Conservation (phyloP, 2,888 invertebrate species). For the Ormyrus nitidulus region DNA sequence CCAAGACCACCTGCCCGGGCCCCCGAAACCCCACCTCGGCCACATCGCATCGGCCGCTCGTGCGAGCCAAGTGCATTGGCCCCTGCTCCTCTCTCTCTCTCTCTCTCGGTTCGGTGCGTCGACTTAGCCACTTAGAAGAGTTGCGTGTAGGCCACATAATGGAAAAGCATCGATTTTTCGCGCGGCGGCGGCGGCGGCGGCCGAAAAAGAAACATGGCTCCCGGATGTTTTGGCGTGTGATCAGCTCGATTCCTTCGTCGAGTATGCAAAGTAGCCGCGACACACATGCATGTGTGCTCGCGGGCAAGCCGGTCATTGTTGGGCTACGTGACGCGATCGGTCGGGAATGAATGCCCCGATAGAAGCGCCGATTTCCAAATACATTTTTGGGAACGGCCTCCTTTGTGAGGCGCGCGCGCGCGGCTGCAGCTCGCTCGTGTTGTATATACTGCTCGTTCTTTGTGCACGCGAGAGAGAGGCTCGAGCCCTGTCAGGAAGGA, state of each 20-base stretch:
- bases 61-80: conserved; percentile 64
- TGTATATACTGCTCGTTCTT: background rate
- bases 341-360: conserved; percentile 41
- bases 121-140: conserved; percentile 69
- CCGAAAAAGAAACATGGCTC: conserved; percentile 31
- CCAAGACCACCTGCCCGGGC: conserved; percentile 73
- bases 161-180: conserved; percentile 52
- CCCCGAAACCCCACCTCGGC: conserved; percentile 64
- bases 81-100: conserved; percentile 56
- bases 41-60: conserved; percentile 54
- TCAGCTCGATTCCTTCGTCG: conserved; percentile 27
- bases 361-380: conserved; percentile 39
- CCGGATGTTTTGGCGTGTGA: conserved; percentile 50
- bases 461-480: background rate
- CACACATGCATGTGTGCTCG: background rate
- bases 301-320: background rate
- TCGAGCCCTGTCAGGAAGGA: no score
- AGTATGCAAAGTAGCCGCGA: conserved; percentile 35
- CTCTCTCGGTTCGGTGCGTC: conserved; percentile 63
- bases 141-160: conserved; percentile 58
- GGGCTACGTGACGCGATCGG: conserved; percentile 40
- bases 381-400: conserved; percentile 20
- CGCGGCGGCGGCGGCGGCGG: background rate
- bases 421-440: background rate
- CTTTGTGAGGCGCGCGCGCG: background rate